Evolutionary conservation across 1,140 invertebrate genomes (phyloP), one percentile per base, ranked within the genome.

Genomic region (Polyergus mexicanus): DNA sequence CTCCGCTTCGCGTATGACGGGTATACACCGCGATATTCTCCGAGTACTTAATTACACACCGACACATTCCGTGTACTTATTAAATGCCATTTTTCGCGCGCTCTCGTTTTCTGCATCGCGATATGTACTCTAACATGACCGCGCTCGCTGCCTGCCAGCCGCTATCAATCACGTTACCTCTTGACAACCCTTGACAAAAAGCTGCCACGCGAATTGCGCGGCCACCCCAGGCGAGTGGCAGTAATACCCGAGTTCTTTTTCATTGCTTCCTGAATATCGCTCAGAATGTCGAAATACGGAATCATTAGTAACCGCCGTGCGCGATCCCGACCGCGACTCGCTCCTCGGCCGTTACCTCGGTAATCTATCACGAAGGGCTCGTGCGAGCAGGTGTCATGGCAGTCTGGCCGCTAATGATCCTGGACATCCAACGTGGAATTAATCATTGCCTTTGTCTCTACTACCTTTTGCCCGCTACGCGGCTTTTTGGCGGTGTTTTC

Each of bases 291-390:
- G 89, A 94, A 94, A 92, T 93, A 94, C 91, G 89, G 88, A 94
- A 94, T 94, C 93, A 94, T 94, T 94, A 94, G 91, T 93, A 94
- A 92, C 87, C 88, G 76, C 80, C 78, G 80, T 80, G 86, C 72
- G 56, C 56, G 92, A 92, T 93, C 87, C 92, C 38, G 71, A n/a
- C 38, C 75, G 77, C 74, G 89, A 89, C 87, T 87, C 69, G 58
- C 71, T 62, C 63, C 56, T 80, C 63, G 72, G 56, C 65, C 88
- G 72, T 71, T 87, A 88, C 80, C 76, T 87, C 69, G 77, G 93
- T 87, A 94, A 95, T 95, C 93, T 94, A 95, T 95, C 94, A 95
- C 91, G 91, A 94, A 92, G 92, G 89, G 90, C 92, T 92, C 93
- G 92, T 93, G 93, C 92, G 91, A 90, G 93, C 92, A 92, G 92